phyloP scores from a whole-genome alignment of 1,140 invertebrate species.

The Antheraea mylitta region DNA sequence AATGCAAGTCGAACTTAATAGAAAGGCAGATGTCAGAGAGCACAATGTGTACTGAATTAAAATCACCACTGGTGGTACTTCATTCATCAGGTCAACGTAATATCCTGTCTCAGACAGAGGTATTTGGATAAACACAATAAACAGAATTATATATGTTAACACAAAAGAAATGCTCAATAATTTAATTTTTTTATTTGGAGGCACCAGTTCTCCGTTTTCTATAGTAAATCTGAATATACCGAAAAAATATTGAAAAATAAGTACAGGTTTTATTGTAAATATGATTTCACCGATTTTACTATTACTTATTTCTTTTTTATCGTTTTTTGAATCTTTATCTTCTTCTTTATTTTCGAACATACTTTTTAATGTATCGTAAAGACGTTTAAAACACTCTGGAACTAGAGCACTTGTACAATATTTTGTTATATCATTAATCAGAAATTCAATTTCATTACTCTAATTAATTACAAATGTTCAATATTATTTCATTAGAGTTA shows the following conservation, averaged over 20 bases:
- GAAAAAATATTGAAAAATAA: slow-evolving; percentile 39
- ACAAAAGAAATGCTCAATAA: slow-evolving; percentile 22
- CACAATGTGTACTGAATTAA: slow-evolving; percentile 37
- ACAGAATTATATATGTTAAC: slow-evolving; percentile 19
- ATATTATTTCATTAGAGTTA: neutral
- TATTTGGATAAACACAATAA: slow-evolving; percentile 15
- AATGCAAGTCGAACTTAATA: slow-evolving; percentile 29
- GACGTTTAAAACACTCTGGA: neutral
- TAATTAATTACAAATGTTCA: slow-evolving; percentile 9
- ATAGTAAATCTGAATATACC: slow-evolving; percentile 43
- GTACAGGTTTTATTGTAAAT: slow-evolving; percentile 28
- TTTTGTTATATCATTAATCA: neutral
- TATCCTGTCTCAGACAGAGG: slow-evolving; percentile 9
- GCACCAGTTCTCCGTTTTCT: slow-evolving; percentile 19
- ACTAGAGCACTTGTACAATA: neutral
- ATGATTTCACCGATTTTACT: slow-evolving; percentile 22
- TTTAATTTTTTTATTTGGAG: slow-evolving; percentile 35
- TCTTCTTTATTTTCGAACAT: neutral
- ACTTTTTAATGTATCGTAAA: neutral
- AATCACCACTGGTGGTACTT: slow-evolving; percentile 33
- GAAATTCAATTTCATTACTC: slow-evolving; percentile 8
- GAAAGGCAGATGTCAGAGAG: slow-evolving; percentile 29
- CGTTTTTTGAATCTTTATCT: neutral
- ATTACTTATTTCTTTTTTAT: slow-evolving; percentile 18
- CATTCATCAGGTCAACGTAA: slow-evolving; percentile 30